Conservation (phyloP, 2,888 invertebrate genomes). For the Atethmia centrago region DNA sequence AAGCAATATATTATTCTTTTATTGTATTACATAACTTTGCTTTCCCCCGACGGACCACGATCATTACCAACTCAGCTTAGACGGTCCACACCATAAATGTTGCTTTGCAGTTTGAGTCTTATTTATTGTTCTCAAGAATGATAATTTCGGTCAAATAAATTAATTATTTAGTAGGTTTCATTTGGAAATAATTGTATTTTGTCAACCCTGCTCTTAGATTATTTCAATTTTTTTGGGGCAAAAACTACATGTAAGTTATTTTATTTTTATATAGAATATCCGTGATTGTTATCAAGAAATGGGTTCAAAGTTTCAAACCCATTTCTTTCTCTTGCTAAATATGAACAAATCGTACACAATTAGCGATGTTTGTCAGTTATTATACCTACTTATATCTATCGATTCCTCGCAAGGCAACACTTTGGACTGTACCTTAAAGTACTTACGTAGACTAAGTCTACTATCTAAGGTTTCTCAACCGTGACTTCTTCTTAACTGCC, state of each 20-base stretch:
- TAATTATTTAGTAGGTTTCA: background rate
- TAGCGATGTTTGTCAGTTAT: background rate
- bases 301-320: too few species aligned
- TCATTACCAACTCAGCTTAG: conserved; percentile 27
- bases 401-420: background rate
- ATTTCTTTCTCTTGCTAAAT: background rate
- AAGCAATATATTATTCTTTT: conserved; percentile 54
- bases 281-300: background rate
- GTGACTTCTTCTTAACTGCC: conserved; percentile 1
- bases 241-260: background rate
- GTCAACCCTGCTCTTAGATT: background rate
- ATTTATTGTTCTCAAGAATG: conserved; percentile 6
- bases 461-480: conserved; percentile 11
- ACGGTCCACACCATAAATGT: conserved; percentile 14
- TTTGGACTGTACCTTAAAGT: background rate
- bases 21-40: conserved; percentile 54
- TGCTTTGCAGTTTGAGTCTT: conserved; percentile 13
- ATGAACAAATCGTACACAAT: background rate
- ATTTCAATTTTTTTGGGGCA: background rate
- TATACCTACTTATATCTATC: background rate
- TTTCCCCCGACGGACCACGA: conserved; percentile 41
- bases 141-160: background rate
- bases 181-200: background rate
- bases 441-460: conserved; percentile 1
- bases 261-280: background rate